Base-by-base conservation (phyloP, 1,140 invertebrate genomes). In the Drosophila mojavensis region DNA sequence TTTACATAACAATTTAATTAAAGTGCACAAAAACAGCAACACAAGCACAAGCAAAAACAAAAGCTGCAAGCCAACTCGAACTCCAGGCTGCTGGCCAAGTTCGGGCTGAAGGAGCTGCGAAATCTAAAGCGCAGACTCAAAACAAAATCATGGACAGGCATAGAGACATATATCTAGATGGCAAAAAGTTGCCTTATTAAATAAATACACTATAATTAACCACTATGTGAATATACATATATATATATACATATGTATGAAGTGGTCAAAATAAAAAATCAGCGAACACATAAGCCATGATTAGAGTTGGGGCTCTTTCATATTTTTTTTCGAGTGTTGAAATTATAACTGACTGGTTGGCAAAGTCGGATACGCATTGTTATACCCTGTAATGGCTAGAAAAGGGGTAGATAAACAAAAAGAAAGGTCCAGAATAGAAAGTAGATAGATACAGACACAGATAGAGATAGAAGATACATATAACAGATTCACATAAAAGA, bases 1-100 rank as follows among this genome's bases (percentile, higher is more conserved):
- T 86, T 88, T 88, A 78, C 83, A 86, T 88, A 86, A 86, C 83
- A 72, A 75, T 86, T 88, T 86, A 86, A 86, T 86, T 88, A 83
- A 83, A 88, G 83, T 78, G 78, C 54, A 63, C 30, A 62, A 43
- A 73, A 56, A 56, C 13, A 45, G 15, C 15, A 24, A 17, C 17
- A 17, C 17, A 17, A 17, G 17, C 17, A 17, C 17, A 17, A 17
- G 17, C 17, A 17, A 17, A 17, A 55, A 45, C n/a, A 51, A 47
- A 59, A 58, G 50, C 39, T 39, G 9, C 30, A 59, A 11, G 13
- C 33, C 24, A 45, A 36, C 15, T 33, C 15, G 26, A 60, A 11
- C 28, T 33, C 15, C 43, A 60, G 11, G 7, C 33, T 33, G 11
- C 45, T 48, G 43, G 43, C 28, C 58, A 65, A 53, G 54, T 43